phyloP scores from a whole-genome alignment of 1,140 invertebrate species.

The Ridgeia piscesae region DNA sequence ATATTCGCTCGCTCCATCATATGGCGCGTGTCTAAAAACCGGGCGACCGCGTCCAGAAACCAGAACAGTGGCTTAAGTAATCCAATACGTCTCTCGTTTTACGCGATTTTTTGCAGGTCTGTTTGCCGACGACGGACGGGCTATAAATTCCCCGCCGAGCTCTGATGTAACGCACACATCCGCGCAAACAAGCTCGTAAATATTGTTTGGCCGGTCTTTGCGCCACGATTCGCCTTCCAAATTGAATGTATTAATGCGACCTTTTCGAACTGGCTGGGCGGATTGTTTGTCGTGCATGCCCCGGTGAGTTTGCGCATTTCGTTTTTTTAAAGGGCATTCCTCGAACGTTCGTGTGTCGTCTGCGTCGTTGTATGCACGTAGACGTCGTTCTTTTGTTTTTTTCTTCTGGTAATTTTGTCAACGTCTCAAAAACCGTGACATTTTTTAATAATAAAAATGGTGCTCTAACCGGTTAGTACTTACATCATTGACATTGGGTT shows the following conservation, averaged over 20 bases:
- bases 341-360: no score
- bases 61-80: neutral
- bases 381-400: no score
- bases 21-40: neutral
- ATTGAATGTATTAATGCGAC: neutral
- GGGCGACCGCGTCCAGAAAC: neutral
- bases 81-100: neutral
- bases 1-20: neutral
- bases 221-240: neutral
- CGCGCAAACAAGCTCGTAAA: neutral
- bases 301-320: no score
- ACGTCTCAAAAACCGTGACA: no score
- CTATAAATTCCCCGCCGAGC: neutral
- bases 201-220: neutral
- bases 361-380: no score
- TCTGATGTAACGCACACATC: neutral
- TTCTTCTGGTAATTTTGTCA: no score
- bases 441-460: no score
- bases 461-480: no score
- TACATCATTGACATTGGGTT: no score
- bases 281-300: neutral
- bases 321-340: no score
- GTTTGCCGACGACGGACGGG: neutral
- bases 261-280: neutral
- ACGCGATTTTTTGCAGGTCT: neutral